phyloP scores from a whole-genome alignment of 2,113 vertebrate species.

The Collichthys lucidus region DNA sequence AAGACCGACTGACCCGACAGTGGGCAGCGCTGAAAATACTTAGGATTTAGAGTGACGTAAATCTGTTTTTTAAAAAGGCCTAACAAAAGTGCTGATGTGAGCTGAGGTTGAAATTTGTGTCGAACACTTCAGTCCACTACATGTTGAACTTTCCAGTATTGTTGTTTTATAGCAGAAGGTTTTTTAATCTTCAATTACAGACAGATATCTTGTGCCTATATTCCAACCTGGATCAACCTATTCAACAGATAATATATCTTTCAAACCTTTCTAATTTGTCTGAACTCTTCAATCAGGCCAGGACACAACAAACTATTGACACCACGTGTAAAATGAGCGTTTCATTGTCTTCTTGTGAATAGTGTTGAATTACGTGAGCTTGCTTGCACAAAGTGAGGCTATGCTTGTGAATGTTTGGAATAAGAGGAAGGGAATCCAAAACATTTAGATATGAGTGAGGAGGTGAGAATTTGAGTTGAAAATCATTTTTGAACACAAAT shows the following conservation, averaged over 20 bases:
- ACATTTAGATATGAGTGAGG: not conserved
- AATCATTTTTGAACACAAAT: not conserved
- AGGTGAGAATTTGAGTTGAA: not conserved
- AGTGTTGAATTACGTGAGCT: slow-evolving; percentile 40
- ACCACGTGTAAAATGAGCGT: slow-evolving; percentile 17
- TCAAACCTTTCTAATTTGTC: not conserved
- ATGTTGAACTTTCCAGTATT: not conserved
- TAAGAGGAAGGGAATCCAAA: not conserved
- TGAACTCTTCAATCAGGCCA: slow-evolving; percentile 6
- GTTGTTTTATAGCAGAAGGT: not conserved
- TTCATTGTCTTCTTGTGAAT: slow-evolving; percentile 46
- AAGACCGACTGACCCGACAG: not conserved
- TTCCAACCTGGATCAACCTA: not conserved
- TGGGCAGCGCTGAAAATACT: too few species aligned
- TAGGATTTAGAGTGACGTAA: too few species aligned
- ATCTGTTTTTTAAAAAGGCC: too few species aligned
- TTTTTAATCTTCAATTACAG: not conserved
- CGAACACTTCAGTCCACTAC: not conserved
- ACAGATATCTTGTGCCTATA: not conserved
- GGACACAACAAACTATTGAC: not conserved
- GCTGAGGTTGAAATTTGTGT: not conserved
- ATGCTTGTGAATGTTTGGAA: not conserved
- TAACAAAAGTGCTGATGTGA: too few species aligned
- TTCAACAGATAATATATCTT: not conserved
- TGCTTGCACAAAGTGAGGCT: not conserved